Percentiles rank a stretch among this genome's conserved stretches.
Evolutionary conservation across 2,888 invertebrate species (phyloP).

Genomic region (Hirtodrosophila trivittata): DNA sequence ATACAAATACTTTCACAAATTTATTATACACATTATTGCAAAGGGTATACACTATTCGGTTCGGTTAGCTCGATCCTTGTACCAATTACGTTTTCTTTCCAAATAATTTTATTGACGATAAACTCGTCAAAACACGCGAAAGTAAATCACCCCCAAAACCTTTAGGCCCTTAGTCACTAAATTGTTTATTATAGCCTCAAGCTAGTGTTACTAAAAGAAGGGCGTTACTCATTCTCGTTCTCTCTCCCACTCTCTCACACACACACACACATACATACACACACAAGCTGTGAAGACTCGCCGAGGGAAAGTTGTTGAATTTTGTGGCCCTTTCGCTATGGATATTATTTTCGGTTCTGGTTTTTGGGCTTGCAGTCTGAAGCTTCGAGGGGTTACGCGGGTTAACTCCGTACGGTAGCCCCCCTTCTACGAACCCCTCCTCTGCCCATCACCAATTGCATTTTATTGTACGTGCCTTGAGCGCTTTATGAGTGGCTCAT

Average conservation of each 20-base stretch:
- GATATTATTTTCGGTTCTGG: slow-evolving; percentile 21
- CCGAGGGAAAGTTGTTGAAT: slow-evolving; percentile 46
- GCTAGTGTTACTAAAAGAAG: slow-evolving; percentile 22
- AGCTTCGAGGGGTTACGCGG: slow-evolving; percentile 28
- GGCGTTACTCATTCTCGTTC: slow-evolving; percentile 1
- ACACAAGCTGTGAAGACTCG: background rate
- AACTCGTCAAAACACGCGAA: slow-evolving; percentile 39
- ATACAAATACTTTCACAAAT: too few species aligned
- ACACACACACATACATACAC: background rate
- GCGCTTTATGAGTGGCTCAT: slow-evolving; percentile 29
- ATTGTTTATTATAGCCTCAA: slow-evolving; percentile 36
- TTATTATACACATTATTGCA: too few species aligned
- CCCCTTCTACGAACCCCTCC: too few species aligned
- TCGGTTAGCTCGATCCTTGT: too few species aligned
- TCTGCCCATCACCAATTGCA: too few species aligned
- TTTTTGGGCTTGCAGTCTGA: slow-evolving; percentile 39
- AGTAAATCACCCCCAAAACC: slow-evolving; percentile 4
- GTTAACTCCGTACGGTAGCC: slow-evolving; percentile 34
- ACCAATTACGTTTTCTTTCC: too few species aligned
- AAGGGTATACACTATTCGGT: too few species aligned
- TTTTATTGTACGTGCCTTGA: slow-evolving; percentile 43
- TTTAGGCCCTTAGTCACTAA: slow-evolving; percentile 48
- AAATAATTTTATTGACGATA: background rate
- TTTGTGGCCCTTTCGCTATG: slow-evolving; percentile 4
- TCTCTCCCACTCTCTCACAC: background rate